These are phyloP conservation scores for Caretta caretta DNA, from an alignment of 2,113 vertebrate genomes.

Conservation along the genomic window DNA sequence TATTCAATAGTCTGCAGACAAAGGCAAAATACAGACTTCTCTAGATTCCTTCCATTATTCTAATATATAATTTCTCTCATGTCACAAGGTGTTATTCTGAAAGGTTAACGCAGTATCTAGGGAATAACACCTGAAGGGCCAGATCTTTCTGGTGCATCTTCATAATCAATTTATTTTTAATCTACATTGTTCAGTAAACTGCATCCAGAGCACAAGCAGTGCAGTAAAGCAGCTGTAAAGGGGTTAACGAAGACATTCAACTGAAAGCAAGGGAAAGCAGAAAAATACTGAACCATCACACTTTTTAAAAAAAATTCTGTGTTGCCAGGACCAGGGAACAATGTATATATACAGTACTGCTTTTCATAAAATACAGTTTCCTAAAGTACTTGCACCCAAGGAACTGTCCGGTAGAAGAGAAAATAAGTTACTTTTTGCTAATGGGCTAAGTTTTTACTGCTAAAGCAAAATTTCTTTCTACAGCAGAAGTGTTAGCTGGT, in stretches of 20 bases:
- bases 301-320: not conserved
- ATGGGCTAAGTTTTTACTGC: constrained; percentile 2
- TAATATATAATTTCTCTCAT: not conserved
- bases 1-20: not conserved
- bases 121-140: not conserved
- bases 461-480: not conserved
- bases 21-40: not conserved
- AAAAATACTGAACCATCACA: not conserved
- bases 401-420: not conserved
- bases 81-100: not conserved
- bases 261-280: not conserved
- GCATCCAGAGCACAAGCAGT: not conserved
- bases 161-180: not conserved
- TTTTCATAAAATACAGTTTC: not conserved
- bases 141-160: not conserved
- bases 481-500: constrained; percentile 21
- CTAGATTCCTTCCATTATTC: rapidly evolving
- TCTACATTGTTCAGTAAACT: not conserved
- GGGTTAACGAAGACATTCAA: not conserved
- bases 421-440: constrained; percentile 2
- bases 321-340: not conserved
- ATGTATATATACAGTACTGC: not conserved
- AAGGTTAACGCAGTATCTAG: not conserved
- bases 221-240: not conserved
- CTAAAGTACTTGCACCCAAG: not conserved